A percentile compares a stretch with the other conserved stretches of the same genome.
Evolutionary conservation across 2,113 vertebrate species (phyloP).

Genomic region (Oncorhynchus keta): DNA sequence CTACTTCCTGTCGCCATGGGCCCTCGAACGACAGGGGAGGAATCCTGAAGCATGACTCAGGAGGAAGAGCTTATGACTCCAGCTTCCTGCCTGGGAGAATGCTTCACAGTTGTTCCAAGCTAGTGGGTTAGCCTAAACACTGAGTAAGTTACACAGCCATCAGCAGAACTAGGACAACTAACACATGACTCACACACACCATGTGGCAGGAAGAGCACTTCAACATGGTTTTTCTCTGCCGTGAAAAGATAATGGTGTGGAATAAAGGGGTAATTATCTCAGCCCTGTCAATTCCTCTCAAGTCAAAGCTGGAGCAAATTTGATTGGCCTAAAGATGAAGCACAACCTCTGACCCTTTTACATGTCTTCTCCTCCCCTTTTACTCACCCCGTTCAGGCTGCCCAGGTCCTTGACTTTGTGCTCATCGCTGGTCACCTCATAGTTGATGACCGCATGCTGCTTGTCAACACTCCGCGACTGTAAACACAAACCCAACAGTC

Average conservation of each 20-base stretch:
- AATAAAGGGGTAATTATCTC: no score
- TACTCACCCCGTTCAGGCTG: conserved; percentile 95
- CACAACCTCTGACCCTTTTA: conserved; percentile 5
- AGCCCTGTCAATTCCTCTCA: conserved; percentile 39
- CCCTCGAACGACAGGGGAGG: conserved; percentile 30
- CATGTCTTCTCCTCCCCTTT: conserved; percentile 11
- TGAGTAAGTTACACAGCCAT: no score
- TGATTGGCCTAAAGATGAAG: conserved; percentile 23
- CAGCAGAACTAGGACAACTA: no score
- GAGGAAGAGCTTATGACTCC: conserved; percentile 66
- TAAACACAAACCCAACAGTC: conserved; percentile 47
- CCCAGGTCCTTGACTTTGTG: conserved; percentile 97
- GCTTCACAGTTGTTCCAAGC: neutral
- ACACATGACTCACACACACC: no score
- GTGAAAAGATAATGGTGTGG: no score
- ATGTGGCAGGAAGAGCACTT: no score
- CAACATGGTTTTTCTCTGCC: no score
- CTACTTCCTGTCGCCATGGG: conserved; percentile 50
- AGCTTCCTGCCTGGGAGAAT: conserved; percentile 54
- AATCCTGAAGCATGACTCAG: conserved; percentile 57
- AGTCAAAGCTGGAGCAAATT: conserved; percentile 16
- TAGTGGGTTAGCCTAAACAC: no score
- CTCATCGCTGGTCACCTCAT: conserved; percentile 85
- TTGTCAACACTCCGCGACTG: conserved; percentile 98
- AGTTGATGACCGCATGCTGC: conserved; percentile 97